Percentiles rank a stretch among this genome's conserved stretches.
These are phyloP conservation scores for Lordiphosa mommai DNA, from an alignment of 1,140 invertebrate species.

Conservation along the genomic window DNA sequence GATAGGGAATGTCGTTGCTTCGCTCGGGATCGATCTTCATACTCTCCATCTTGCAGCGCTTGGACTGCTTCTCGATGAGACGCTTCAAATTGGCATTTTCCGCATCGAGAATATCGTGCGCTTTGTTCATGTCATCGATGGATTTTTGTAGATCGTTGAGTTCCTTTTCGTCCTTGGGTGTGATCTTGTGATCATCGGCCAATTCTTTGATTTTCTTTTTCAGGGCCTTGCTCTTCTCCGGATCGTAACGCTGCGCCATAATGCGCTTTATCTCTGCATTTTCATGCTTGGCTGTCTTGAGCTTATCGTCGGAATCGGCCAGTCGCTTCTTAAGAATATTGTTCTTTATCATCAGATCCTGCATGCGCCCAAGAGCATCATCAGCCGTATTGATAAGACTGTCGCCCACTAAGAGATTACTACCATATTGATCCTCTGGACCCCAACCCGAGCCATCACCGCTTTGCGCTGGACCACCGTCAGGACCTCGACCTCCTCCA, in stretches of 20 bases:
- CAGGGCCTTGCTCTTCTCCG: constrained; percentile 34
- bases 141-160: constrained; percentile 33
- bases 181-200: constrained; percentile 43
- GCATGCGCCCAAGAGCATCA: constrained; percentile 38
- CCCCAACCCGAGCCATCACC: background rate
- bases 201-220: constrained; percentile 56
- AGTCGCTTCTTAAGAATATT: constrained; percentile 45
- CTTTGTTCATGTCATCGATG: constrained; percentile 66
- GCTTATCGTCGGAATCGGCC: constrained; percentile 30
- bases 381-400: constrained; percentile 56
- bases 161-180: constrained; percentile 46
- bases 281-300: constrained; percentile 26
- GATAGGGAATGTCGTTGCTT: constrained; percentile 50
- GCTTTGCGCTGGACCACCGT: background rate
- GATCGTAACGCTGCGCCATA: constrained; percentile 58
- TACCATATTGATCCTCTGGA: constrained; percentile 14
- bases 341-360: constrained; percentile 47
- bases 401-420: constrained; percentile 41
- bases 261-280: constrained; percentile 59
- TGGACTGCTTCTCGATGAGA: constrained; percentile 58
- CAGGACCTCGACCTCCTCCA: background rate
- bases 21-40: constrained; percentile 54
- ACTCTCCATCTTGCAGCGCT: constrained; percentile 37
- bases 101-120: constrained; percentile 54
- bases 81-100: constrained; percentile 62